Percentiles rank a stretch among this genome's conserved stretches.
phyloP scores from a whole-genome alignment of 64 coral and sea anemone genomes.

The Catalaphyllia jardinei region DNA sequence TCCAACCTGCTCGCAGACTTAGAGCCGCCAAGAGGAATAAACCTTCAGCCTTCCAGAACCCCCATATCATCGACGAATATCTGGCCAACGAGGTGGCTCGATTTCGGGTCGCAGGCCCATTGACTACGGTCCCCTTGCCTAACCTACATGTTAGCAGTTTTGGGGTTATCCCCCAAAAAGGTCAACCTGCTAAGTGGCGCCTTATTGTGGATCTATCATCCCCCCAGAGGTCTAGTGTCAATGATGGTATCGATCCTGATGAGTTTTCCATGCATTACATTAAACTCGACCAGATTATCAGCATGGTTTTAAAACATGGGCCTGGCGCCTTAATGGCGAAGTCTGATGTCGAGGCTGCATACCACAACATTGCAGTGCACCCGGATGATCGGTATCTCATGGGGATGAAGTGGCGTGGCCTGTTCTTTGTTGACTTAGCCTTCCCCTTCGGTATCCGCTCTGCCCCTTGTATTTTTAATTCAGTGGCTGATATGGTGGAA shows the following conservation, averaged over 20 bases:
- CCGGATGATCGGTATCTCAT: neutral
- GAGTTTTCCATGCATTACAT: no score
- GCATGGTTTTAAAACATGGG: neutral
- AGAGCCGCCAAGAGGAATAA: no score
- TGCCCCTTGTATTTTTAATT: no score
- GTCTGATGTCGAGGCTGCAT: neutral
- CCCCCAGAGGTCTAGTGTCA: neutral
- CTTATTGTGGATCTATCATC: constrained; percentile 46
- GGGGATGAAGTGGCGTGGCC: no score
- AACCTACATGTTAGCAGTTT: constrained; percentile 23
- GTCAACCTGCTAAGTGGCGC: constrained; percentile 28
- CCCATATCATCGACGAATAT: constrained; percentile 2
- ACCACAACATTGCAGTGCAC: neutral
- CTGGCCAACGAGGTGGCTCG: neutral
- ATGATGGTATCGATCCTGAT: constrained; percentile 13
- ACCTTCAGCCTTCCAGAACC: neutral
- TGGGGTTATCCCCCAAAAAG: constrained; percentile 10
- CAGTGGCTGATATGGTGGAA: no score
- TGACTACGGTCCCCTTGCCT: neutral
- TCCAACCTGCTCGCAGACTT: no score
- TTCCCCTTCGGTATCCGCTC: no score
- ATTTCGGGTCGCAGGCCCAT: constrained; percentile 9
- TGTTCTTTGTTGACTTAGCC: no score
- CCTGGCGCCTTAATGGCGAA: neutral
- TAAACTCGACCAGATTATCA: neutral